Base-by-base conservation (phyloP, 64 coral and sea anemone genomes). In the Montipora efflorescens region DNA sequence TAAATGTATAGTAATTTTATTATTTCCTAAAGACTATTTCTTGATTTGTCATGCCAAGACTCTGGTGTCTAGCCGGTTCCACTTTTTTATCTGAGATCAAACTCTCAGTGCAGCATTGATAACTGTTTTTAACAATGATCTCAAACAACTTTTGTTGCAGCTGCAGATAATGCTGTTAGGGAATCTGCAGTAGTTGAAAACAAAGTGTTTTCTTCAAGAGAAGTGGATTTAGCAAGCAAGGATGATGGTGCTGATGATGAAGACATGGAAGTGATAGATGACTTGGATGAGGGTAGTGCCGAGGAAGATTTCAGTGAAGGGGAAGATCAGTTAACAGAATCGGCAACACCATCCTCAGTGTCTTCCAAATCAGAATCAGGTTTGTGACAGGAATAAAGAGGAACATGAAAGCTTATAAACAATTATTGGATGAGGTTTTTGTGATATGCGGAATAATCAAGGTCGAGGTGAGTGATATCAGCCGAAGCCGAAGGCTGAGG, bases 221-320 rank as follows among this genome's bases (percentile, higher is more conserved):
- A 93, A 52, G 50, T 62, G 47, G 76, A 78, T 4, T 50, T 5
- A 49, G 5, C 0, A 78, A 78, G 76, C 76, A 78, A 85, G 8
- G 83, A 70, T 67, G 58, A 73, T 52, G 48, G 22, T 5, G 86
- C 61, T 13, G 90, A 96, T 44, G 95, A 93, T 59, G 74, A 80
- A 87, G 95, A 96, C 21, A 94, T 99, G 89, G 90, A 95, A 53
- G 97, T 99, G 0, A 95, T 99, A 84, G 97, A 99, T 81, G 97
- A 96, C 15, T 74, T 96, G 68, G 92, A 94, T 20, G 89, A 95
- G 48, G 89, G 70, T 25, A 72, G 87, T 64, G 7, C 11, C 1
- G 53, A 6, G 53, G 94, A 89, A 73, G 58, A 62, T 6, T 74
- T 93, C 20, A 93, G 91, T 57, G 53, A 57, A 57, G 53, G 11